Conservation (phyloP, 2,113 vertebrate species). For the Regulus satrapa region DNA sequence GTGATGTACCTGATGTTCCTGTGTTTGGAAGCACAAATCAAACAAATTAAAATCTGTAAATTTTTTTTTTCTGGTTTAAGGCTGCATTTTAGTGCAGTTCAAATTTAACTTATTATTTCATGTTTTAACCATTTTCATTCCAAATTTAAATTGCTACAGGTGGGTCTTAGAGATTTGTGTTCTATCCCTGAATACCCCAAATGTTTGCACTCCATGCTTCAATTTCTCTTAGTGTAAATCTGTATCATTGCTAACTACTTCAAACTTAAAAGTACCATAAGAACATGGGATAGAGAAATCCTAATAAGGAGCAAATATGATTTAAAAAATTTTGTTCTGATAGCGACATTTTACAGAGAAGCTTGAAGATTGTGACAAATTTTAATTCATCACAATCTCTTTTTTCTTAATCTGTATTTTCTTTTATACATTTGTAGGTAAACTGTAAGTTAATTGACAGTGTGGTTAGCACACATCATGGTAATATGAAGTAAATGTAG, state of each 20-base stretch:
- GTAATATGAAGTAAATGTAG: background rate
- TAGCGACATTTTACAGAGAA: background rate
- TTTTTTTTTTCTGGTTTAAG: background rate
- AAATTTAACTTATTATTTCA: background rate
- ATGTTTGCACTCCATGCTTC: background rate
- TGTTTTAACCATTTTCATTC: background rate
- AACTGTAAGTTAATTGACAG: background rate
- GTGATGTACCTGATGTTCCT: background rate
- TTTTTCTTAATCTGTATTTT: background rate
- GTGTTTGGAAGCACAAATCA: background rate
- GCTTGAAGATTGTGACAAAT: background rate
- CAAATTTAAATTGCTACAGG: background rate
- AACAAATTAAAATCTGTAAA: slow-evolving; percentile 2
- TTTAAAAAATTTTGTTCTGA: background rate
- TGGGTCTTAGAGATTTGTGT: background rate
- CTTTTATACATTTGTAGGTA: background rate
- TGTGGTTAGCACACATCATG: background rate
- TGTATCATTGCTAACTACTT: background rate
- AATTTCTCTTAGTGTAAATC: background rate
- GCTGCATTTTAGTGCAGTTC: background rate
- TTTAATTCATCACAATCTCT: background rate
- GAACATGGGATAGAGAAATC: background rate
- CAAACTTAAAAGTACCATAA: background rate
- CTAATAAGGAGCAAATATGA: background rate
- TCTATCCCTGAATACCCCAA: background rate